Conservation (phyloP, 2,113 vertebrate species). For the Esox niger region DNA sequence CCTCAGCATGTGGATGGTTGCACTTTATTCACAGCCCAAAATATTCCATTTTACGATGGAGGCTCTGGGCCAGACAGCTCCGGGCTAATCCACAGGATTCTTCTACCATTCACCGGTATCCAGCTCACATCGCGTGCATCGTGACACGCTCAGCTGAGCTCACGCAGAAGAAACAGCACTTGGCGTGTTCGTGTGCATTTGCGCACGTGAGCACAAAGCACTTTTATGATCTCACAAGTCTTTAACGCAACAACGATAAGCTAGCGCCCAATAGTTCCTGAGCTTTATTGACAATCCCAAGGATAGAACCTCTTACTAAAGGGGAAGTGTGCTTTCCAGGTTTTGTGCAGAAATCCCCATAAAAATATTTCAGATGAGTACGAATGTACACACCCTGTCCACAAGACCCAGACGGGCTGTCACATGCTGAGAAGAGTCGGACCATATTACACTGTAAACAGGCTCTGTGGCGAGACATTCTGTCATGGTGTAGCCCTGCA, state of each 20-base stretch:
- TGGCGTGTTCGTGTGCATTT: slow-evolving; percentile 9
- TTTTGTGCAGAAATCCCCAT: background rate
- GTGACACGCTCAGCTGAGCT: background rate
- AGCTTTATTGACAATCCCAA: background rate
- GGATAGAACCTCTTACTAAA: background rate
- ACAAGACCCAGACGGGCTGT: slow-evolving; percentile 9
- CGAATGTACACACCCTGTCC: background rate
- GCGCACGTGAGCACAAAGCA: background rate
- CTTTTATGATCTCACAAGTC: background rate
- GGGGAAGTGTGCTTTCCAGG: background rate
- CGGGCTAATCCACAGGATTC: slow-evolving; percentile 49
- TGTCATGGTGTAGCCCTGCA: slow-evolving; percentile 58
- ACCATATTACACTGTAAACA: slow-evolving; percentile 38
- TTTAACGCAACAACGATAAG: background rate
- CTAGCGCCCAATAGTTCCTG: background rate
- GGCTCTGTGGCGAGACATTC: slow-evolving; percentile 28
- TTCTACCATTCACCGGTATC: slow-evolving; percentile 31
- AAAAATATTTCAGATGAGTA: background rate
- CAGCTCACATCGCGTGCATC: background rate
- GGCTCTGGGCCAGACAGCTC: slow-evolving; percentile 33
- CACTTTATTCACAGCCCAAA: slow-evolving; percentile 32
- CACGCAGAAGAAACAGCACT: background rate
- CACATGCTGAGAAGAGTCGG: slow-evolving; percentile 29
- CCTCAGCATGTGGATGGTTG: slow-evolving; percentile 5
- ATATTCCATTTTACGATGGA: slow-evolving; percentile 36